Base-by-base conservation (phyloP, 1,140 invertebrate genomes). In the Hylyphantes graminicola region DNA sequence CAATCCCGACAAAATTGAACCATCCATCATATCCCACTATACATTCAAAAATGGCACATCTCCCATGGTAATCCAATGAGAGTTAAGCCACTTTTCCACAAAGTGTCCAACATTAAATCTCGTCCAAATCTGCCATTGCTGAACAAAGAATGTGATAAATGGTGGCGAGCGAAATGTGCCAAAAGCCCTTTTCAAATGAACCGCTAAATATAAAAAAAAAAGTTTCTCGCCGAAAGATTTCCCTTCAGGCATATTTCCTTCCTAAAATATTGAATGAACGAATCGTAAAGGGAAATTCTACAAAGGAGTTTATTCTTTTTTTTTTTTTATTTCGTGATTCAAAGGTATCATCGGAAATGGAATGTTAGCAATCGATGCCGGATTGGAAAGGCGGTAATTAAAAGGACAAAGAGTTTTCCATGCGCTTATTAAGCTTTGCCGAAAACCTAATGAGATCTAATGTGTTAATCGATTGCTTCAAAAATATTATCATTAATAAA, bases 381-480 rank as follows among this genome's bases (percentile, higher is more conserved):
- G 21, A 15, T 81, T 51, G n/a, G 53, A 68, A n/a, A 17, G n/a
- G 53, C 48, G 54, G 79, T 81, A 81, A 81, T 81, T 81, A 73
- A 81, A 81, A 8, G 55, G 35, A 64, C 67, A 73, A 64, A 81
- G 79, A 81, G 68, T 51, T 63, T 15, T n/a, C 59, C 35, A n/a
- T 63, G 55, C n/a, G 35, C 57, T 78, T 51, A 54, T 73, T 72
- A 59, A 73, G 57, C 48, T 54, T 13, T 51, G 15, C 48, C n/a
- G 57, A 50, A 54, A 51, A 73, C 57, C 79, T 73, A 81, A 81
- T 73, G 65, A 72, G 75, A 72, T 73, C 68, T 73, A 81, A 81
- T 81, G 67, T 51, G 65, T 81, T 73, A 81, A 81, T 81, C 79
- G 79, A 81, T 81, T 81, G 67, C 35, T 35, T 35, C 35, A 35